A percentile compares a stretch with the other conserved stretches of the same genome.
phyloP scores from a whole-genome alignment of 2,113 vertebrate species.

The Lepidothrix coronata region DNA sequence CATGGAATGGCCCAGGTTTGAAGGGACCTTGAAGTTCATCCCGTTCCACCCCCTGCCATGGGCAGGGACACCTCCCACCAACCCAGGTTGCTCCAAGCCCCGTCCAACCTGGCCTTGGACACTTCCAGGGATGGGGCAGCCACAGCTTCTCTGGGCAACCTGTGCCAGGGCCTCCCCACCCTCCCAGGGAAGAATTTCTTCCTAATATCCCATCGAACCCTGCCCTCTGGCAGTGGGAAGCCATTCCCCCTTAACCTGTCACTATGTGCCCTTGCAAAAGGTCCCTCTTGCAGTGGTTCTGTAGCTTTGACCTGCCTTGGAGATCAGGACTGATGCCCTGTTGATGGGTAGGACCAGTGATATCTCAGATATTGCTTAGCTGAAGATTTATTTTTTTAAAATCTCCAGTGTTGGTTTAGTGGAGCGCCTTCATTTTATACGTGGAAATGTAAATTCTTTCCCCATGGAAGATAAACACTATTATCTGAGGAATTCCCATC shows the following conservation, averaged over 20 bases:
- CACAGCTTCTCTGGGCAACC: not conserved
- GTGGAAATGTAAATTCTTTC: not conserved
- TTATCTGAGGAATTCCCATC: slow-evolving; percentile 9
- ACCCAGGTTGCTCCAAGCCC: not conserved
- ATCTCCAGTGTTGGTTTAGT: not conserved
- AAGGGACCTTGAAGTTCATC: fast-evolving
- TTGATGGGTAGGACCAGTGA: not conserved
- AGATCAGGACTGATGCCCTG: not conserved
- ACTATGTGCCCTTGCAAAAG: not conserved
- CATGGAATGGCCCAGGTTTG: not conserved
- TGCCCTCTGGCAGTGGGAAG: not conserved
- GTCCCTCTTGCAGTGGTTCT: not conserved
- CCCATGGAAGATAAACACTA: not conserved
- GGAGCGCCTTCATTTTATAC: not conserved
- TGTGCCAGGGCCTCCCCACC: not conserved
- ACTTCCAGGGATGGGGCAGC: not conserved
- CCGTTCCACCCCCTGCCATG: not conserved
- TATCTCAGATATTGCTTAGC: not conserved
- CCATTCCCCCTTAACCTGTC: not conserved
- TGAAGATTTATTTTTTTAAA: not conserved
- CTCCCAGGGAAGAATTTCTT: not conserved
- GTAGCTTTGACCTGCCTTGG: not conserved
- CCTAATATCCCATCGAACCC: not conserved
- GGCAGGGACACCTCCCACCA: not conserved
- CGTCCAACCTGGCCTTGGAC: not conserved